A percentile compares a stretch with the other conserved stretches of the same genome.
Evolutionary conservation across 2,888 invertebrate genomes (phyloP).

Genomic region (Pharmacophagus antenor): DNA sequence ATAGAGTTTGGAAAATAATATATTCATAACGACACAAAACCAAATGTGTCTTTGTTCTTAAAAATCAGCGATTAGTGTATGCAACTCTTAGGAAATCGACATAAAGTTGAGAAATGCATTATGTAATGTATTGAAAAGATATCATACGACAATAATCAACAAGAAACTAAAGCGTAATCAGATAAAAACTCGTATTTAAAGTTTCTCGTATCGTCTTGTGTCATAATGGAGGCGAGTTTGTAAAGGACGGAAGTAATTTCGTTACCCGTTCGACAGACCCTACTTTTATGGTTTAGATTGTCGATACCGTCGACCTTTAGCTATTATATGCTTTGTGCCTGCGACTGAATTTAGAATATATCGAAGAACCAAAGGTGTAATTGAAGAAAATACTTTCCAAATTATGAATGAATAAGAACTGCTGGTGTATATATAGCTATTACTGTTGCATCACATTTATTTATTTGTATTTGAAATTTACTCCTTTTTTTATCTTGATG

Average conservation of each 20-base stretch:
- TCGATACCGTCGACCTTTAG: slow-evolving; percentile 24
- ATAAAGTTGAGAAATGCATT: too few species aligned
- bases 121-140: not conserved
- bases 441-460: too few species aligned
- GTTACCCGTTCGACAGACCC: slow-evolving; percentile 19
- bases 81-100: too few species aligned
- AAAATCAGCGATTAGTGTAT: too few species aligned
- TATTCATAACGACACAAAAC: too few species aligned
- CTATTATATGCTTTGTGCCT: slow-evolving; percentile 16
- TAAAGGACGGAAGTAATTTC: slow-evolving; percentile 28
- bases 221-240: slow-evolving; percentile 16
- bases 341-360: slow-evolving; percentile 5
- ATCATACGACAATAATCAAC: slow-evolving; percentile 6
- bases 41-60: too few species aligned
- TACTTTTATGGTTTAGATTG: slow-evolving; percentile 23
- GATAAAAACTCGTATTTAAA: slow-evolving; percentile 23
- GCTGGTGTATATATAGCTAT: not conserved
- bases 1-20: too few species aligned
- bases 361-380: slow-evolving; percentile 6
- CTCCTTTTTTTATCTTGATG: too few species aligned
- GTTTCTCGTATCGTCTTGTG: slow-evolving; percentile 14
- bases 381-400: not conserved
- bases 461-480: too few species aligned
- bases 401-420: not conserved
- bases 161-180: slow-evolving; percentile 18